Evolutionary conservation across 2,888 invertebrate genomes (phyloP).

Genomic region (Morinoia aosen): DNA sequence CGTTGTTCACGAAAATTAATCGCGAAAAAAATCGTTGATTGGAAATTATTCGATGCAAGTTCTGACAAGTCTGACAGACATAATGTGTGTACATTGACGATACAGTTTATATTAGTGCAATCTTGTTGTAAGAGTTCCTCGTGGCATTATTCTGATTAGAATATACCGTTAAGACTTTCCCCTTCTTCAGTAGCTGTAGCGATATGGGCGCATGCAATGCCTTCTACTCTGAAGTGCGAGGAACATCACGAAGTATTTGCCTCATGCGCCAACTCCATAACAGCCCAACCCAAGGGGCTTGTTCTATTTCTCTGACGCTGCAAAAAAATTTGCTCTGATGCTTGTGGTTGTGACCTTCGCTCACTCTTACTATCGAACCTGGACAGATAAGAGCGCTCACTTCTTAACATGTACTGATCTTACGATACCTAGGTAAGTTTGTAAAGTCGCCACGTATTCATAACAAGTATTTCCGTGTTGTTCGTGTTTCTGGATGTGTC

Average conservation of each 20-base stretch:
- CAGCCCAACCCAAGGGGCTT: background rate
- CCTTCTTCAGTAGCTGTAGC: background rate
- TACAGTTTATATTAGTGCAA: background rate
- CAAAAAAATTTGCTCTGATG: background rate
- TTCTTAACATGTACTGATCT: background rate
- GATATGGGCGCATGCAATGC: background rate
- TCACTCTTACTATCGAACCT: background rate
- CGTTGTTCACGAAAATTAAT: background rate
- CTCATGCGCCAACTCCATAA: background rate
- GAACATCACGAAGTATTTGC: background rate
- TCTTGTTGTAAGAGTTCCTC: constrained; percentile 2
- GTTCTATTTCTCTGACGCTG: background rate
- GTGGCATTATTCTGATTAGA: background rate
- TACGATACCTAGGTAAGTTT: background rate
- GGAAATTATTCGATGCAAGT: background rate
- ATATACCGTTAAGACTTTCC: background rate
- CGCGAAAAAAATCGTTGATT: background rate
- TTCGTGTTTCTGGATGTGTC: background rate
- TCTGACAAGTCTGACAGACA: background rate
- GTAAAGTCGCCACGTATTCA: background rate
- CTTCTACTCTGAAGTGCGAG: background rate
- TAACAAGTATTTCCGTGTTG: background rate
- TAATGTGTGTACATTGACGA: background rate
- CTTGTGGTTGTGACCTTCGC: constrained; percentile 15
- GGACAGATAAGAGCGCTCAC: background rate